A percentile compares a stretch with the other conserved stretches of the same genome.
Evolutionary conservation across 2,888 invertebrate species (phyloP).

Genomic region (Hoplodrina blanda): DNA sequence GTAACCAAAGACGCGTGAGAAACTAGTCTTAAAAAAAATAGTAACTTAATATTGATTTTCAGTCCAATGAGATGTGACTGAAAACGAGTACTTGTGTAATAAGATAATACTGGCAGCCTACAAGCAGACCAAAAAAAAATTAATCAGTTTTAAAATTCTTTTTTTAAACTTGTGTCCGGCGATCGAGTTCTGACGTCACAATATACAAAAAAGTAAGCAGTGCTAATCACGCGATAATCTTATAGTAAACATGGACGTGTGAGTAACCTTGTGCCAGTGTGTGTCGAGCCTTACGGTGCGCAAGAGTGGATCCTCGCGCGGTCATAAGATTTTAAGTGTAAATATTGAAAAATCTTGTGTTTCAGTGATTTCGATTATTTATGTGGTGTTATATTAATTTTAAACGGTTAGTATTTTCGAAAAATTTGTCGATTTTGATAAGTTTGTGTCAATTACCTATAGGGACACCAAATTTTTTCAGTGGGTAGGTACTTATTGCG

Average conservation of each 20-base stretch:
- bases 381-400: constrained; percentile 8
- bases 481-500: too few relatives aligned
- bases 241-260: constrained; percentile 68
- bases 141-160: constrained; percentile 7
- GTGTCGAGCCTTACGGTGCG: constrained; percentile 68
- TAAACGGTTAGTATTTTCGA: constrained; percentile 2
- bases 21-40: not conserved
- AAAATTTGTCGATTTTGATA: not conserved
- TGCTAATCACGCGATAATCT: constrained; percentile 73
- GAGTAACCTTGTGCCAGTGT: constrained; percentile 67
- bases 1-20: too few relatives aligned
- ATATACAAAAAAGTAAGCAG: constrained; percentile 64
- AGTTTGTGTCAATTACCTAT: not conserved
- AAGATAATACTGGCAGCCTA: not conserved
- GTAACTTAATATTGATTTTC: not conserved
- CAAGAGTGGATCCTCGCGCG: constrained; percentile 58
- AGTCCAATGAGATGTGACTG: not conserved
- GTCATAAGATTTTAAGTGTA: constrained; percentile 33
- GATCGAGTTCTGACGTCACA: constrained; percentile 60
- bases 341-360: constrained; percentile 27
- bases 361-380: constrained; percentile 20
- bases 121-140: not conserved
- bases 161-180: not conserved
- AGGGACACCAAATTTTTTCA: not conserved
- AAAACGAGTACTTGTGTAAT: not conserved